Percentiles rank a stretch among this genome's conserved stretches.
Conservation (phyloP, 1,140 invertebrate species). For the Globodera rostochiensis region DNA sequence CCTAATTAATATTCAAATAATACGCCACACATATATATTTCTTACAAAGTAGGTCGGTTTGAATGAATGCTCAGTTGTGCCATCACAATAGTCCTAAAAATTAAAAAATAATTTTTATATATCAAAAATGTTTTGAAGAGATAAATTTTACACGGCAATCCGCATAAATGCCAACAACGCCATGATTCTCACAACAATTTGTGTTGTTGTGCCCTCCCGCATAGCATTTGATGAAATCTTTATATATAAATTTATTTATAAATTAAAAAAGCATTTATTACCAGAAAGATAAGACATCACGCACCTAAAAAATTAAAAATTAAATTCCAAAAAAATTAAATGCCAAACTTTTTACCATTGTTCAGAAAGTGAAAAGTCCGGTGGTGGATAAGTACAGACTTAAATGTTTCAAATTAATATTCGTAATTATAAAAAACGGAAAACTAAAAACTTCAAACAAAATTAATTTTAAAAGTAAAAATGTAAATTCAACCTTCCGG, state of each 20-base stretch:
- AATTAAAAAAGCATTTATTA: background rate
- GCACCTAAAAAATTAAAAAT: background rate
- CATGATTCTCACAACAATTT: slow-evolving; percentile 17
- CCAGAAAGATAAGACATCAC: background rate
- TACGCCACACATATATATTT: background rate
- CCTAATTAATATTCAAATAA: too few species aligned
- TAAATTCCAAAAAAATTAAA: background rate
- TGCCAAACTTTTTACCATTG: background rate
- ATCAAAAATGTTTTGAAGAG: background rate
- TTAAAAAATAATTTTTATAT: background rate
- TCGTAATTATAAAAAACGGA: background rate
- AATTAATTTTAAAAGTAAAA: background rate
- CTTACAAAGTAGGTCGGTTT: slow-evolving; percentile 6
- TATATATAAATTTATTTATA: background rate
- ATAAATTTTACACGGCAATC: slow-evolving; percentile 3
- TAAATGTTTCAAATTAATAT: background rate
- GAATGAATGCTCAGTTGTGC: background rate
- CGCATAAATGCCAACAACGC: slow-evolving; percentile 25
- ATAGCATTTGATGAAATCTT: slow-evolving; percentile 24
- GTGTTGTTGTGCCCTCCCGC: slow-evolving; percentile 27
- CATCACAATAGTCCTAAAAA: slow-evolving; percentile 24
- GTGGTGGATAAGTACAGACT: slow-evolving; percentile 22
- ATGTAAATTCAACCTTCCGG: slow-evolving; percentile 13
- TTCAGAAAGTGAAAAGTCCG: slow-evolving; percentile 12
- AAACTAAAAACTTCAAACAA: background rate